These are phyloP conservation scores for Samia ricini DNA, from an alignment of 1,140 invertebrate genomes.

Conservation along the genomic window DNA sequence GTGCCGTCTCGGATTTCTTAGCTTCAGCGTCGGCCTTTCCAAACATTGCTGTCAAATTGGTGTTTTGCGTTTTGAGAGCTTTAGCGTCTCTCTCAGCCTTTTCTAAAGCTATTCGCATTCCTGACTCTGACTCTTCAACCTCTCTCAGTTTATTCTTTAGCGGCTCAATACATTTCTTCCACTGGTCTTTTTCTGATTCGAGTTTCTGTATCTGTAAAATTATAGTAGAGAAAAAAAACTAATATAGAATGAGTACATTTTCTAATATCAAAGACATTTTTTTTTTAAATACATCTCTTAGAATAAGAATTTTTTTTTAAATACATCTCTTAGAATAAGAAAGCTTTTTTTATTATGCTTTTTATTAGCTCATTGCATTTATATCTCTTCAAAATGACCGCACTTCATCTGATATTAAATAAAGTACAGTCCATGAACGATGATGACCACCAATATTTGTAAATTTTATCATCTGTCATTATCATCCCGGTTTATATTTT, in stretches of 20 bases:
- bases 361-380: too few relatives aligned
- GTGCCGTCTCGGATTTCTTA: conserved; percentile 73
- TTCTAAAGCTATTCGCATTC: conserved; percentile 70
- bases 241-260: background rate
- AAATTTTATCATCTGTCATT: too few relatives aligned
- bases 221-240: conserved; percentile 1
- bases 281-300: background rate
- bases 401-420: too few relatives aligned
- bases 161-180: conserved; percentile 59
- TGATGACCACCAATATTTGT: too few relatives aligned
- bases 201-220: conserved; percentile 54
- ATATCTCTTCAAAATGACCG: too few relatives aligned
- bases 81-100: conserved; percentile 75
- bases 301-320: too few relatives aligned
- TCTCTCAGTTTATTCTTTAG: conserved; percentile 70
- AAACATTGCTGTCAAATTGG: conserved; percentile 50
- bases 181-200: conserved; percentile 61
- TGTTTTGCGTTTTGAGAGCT: conserved; percentile 64
- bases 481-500: too few relatives aligned
- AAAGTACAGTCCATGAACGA: too few relatives aligned
- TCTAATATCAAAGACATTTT: background rate
- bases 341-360: too few relatives aligned
- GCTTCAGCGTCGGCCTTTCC: conserved; percentile 64
- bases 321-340: too few relatives aligned
- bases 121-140: conserved; percentile 77